Evolutionary conservation across 2,888 invertebrate genomes (phyloP).

Genomic region (Folsomia candida): DNA sequence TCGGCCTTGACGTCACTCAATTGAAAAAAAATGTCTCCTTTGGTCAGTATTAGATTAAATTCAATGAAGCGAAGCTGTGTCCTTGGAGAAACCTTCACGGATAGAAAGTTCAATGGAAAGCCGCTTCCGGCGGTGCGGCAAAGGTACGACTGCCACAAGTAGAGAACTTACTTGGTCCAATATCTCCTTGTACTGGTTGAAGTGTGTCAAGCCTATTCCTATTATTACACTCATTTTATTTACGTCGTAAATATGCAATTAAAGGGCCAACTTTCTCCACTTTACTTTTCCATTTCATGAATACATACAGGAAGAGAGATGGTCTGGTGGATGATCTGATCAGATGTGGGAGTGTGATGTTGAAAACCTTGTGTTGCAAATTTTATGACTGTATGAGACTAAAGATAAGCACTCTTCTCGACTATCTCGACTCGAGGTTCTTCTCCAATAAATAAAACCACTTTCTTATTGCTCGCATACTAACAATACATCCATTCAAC

Average conservation of each 20-base stretch:
- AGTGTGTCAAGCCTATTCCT: conserved; percentile 7
- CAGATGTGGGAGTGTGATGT: background rate
- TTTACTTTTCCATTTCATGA: background rate
- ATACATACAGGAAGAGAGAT: background rate
- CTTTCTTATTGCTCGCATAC: no score
- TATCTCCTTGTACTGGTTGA: conserved; percentile 12
- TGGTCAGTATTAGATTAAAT: no score
- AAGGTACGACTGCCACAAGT: no score
- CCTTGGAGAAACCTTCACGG: no score
- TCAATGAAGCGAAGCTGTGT: no score
- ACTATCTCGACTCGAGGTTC: background rate
- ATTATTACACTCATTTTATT: conserved; percentile 14
- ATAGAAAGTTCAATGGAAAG: no score
- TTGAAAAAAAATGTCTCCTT: no score
- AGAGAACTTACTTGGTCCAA: conserved; percentile 12
- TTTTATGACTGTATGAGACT: background rate
- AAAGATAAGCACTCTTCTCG: background rate
- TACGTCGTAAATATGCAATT: conserved; percentile 19
- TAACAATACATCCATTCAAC: no score
- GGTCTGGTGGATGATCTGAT: background rate
- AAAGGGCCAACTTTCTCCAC: background rate
- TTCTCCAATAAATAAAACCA: background rate
- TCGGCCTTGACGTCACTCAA: no score
- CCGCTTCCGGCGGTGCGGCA: no score
- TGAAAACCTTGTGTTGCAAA: conserved; percentile 7